phyloP scores from a whole-genome alignment of 2,888 invertebrate genomes.

The Mimachlamys varia region DNA sequence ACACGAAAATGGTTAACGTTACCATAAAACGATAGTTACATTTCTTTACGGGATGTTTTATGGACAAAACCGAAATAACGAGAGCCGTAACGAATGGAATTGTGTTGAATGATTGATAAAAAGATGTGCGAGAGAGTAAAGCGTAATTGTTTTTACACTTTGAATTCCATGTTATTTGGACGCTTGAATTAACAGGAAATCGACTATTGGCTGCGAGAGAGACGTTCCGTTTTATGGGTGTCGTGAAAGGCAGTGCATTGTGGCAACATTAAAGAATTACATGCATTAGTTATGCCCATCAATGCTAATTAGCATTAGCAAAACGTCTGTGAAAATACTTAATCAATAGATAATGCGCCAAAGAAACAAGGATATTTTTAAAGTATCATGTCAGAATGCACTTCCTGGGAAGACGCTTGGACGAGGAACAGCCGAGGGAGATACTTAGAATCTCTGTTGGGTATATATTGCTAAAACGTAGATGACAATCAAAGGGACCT shows the following conservation, averaged over 20 bases:
- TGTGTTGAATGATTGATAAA: constrained; percentile 31
- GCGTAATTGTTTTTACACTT: constrained; percentile 16
- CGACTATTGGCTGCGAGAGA: constrained; percentile 16
- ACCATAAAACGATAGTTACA: constrained; percentile 9
- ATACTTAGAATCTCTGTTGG: no score
- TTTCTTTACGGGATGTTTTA: constrained; percentile 31
- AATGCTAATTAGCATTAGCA: neutral
- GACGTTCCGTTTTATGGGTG: constrained; percentile 31
- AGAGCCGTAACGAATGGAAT: constrained; percentile 7
- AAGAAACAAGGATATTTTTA: neutral
- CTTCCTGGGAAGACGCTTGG: neutral
- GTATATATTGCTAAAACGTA: no score
- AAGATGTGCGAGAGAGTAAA: constrained; percentile 18
- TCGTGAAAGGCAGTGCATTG: neutral
- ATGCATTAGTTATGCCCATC: constrained; percentile 18
- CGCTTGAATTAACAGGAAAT: constrained; percentile 29
- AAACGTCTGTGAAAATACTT: neutral
- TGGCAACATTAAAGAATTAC: neutral
- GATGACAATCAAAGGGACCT: no score
- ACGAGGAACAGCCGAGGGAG: neutral
- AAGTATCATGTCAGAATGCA: neutral
- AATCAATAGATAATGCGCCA: neutral
- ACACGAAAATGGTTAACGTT: constrained; percentile 31
- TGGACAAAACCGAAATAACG: constrained; percentile 22
- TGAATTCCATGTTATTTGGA: constrained; percentile 20